Evolutionary conservation across 2,113 vertebrate species (phyloP), one percentile per base, ranked within the genome.

Genomic region (Ictidomys tridecemlineatus): DNA sequence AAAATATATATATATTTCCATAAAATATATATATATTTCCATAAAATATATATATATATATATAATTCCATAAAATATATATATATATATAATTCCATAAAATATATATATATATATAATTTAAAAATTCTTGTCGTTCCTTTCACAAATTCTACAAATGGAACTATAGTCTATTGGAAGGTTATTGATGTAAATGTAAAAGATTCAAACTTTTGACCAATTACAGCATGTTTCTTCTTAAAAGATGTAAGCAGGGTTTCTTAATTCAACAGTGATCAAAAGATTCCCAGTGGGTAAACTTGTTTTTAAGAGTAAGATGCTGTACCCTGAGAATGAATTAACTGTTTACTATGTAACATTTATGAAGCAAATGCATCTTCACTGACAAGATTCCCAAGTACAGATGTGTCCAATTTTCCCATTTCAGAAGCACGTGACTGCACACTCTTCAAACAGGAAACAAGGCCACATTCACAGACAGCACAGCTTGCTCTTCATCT

Each of bases 241-340:
- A 87, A 79, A 89, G 79, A 74, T 82, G 85, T 91, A 73, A 78
- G 5, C 22, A 37, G 92, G 3, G 73, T 85, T 91, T 85, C 84
- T 80, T 69, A 92, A 87, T 96, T 92, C 37, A 87, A 94, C 73
- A 87, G 56, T 17, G 80, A 84, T 79, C n/a, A 78, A 86, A 93
- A 65, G 30, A 63, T 70, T 90, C 14, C 65, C 34, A 42, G 8
- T 70, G 6, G 22, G 34, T 70, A 79, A 42, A 24, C 53, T 96
- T 96, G 85, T 58, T 89, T 76, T 92, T 74, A 95, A 84, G 26
- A 91, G 1, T 89, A 42, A 95, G 37, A 72, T 51, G 61, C 13
- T 77, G 34, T 63, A 45, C 58, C 45, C 42, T 85, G 3, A 77
- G 91, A 89, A 48, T 37, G 56, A 94, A 92, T 96, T 89, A 93